Evolutionary conservation across 2,797 vertebrate species (phyloP), one percentile per base, ranked within the genome.

Genomic region (Carapus acus): DNA sequence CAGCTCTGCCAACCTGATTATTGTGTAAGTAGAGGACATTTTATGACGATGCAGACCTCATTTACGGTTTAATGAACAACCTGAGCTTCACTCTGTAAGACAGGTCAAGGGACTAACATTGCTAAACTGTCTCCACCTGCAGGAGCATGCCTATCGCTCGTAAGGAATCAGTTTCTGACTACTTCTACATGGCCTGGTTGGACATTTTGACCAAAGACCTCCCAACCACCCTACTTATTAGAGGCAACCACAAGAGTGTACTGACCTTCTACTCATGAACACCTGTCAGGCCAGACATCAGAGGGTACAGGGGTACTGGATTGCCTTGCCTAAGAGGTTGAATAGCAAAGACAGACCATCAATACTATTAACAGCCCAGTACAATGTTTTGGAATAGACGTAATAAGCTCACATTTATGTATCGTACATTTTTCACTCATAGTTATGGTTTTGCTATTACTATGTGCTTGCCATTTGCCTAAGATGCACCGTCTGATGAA

Each of bases 171-270:
- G 84, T 98, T 52, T 96, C 96, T 2, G 94, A 97, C 62, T 88
- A 90, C 77, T 88, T 99, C 53, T 99, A 99, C 68, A 92, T 98
- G 96, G 90, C 94, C 61, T 99, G 96, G 96, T 69, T 98, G 78
- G 96, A 99, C 79, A 81, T 86, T 38, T 90, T 99, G 64, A 93
- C 93, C 1, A 93, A 91, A 77, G 92, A 96, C 71, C 92, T 99
- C 40, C 96, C 96, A 70, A 93, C 96, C 19, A 83, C 89, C 38
- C 59, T 98, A 68, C 87, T 98, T 71, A 90, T 99, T 54, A 89
- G 96, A 83, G 96, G 96, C 64, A 99, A 99, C 82, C 96, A 99
- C 86, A 93, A 94, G 90, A 99, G 92, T 6, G 96, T 98, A 42
- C 86, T 99, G 31, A 99, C 96, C 9, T 98, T 98, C 87, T 99